phyloP scores from a whole-genome alignment of 1,140 invertebrate genomes.

The Apis laboriosa region DNA sequence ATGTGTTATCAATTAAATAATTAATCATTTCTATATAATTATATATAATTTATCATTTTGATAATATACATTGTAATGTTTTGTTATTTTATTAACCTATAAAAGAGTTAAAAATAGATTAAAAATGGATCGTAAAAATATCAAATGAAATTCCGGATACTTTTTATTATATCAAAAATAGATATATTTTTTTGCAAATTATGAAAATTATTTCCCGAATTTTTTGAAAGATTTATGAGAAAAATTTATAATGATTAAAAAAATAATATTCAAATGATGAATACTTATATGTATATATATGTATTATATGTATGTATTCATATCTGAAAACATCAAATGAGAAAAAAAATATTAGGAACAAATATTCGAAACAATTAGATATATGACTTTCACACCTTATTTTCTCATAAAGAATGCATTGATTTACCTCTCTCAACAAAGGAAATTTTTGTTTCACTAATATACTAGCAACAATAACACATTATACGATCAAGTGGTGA shows the following conservation, averaged over 20 bases:
- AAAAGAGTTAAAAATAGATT: background rate
- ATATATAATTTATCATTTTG: no score
- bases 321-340: background rate
- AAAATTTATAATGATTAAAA: no score
- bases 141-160: background rate
- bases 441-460: conserved; percentile 35
- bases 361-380: background rate
- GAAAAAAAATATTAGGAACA: background rate
- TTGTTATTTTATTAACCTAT: no score
- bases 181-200: no score
- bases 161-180: no score
- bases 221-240: no score
- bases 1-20: no score
- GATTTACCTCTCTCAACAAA: conserved; percentile 13
- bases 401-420: conserved; percentile 16
- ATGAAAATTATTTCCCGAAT: no score
- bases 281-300: background rate
- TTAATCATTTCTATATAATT: no score
- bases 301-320: background rate
- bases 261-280: no score
- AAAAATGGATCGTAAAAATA: no score
- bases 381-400: background rate
- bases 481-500: conserved; percentile 47
- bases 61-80: no score
- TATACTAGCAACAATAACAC: conserved; percentile 50